phyloP scores from a whole-genome alignment of 2,797 vertebrate genomes.

The Eupleurogrammus muticus region DNA sequence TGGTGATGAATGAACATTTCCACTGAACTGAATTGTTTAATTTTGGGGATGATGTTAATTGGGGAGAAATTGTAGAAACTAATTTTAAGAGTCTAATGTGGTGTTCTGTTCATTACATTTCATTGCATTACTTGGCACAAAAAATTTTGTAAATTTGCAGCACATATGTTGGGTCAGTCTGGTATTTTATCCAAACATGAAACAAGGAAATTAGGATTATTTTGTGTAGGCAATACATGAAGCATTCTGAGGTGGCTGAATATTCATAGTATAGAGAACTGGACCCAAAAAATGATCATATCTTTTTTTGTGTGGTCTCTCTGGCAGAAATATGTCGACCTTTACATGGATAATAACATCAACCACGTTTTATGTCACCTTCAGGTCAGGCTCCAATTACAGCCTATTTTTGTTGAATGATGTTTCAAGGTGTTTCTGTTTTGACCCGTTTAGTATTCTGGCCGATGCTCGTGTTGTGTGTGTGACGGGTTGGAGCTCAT shows the following conservation, averaged over 20 bases:
- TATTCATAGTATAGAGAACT: not conserved
- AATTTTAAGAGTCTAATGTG: conserved; percentile 55
- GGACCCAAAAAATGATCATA: not conserved
- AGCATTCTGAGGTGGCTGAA: conserved; percentile 3
- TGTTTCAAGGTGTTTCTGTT: conserved; percentile 56
- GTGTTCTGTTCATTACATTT: conserved; percentile 15
- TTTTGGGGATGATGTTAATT: conserved; percentile 54
- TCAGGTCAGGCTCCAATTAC: conserved; percentile 4
- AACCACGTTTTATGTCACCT: not conserved
- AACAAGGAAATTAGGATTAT: conserved; percentile 15
- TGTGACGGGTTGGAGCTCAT: conserved; percentile 37
- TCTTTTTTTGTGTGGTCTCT: not conserved
- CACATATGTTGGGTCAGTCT: conserved; percentile 16
- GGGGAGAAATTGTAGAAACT: conserved; percentile 43
- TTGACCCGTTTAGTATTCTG: conserved; percentile 63
- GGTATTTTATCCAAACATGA: conserved; percentile 14
- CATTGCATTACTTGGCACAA: conserved; percentile 24
- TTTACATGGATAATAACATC: not conserved
- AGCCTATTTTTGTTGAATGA: conserved; percentile 35
- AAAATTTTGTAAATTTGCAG: conserved; percentile 43
- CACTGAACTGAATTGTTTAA: conserved; percentile 19
- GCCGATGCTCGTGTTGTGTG: conserved; percentile 42
- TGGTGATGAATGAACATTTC: conserved; percentile 19
- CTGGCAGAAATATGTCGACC: not conserved
- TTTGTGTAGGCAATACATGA: not conserved